Base-by-base conservation (phyloP, 1,140 invertebrate species). In the Glossosoma conforme region DNA sequence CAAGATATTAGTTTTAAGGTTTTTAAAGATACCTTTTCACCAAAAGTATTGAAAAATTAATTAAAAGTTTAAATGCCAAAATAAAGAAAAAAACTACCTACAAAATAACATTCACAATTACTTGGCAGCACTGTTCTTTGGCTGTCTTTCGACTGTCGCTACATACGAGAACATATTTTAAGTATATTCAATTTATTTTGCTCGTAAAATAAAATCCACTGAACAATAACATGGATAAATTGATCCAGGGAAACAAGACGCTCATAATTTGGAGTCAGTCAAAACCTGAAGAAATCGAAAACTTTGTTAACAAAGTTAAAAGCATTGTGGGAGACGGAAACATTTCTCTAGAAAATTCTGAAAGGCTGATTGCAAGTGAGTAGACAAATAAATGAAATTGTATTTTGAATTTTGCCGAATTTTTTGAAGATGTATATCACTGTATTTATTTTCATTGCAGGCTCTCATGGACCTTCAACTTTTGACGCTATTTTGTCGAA, bases 401-500 rank as follows among this genome's bases (percentile, higher is more conserved):
- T 36, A 2, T 9, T 4, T 21, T 21, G 11, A 18, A 9, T 28
- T 28, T n/a, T n/a, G n/a, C 6, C n/a, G 25, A 6, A n/a, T 6
- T 28, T 28, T 28, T 8, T 28, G 5, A 19, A 28, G 25, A 14
- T 14, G 3, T 44, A 28, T 13, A 8, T 25, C 30, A 17, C 2
- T 1, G 3, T 13, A 24, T 22, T 52, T 11, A 37, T 38, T 52
- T 21, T 50, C 24, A 4, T 69, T 66, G 54, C 55, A 82, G 80
- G 65, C 22, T 74, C 76, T 43, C 67, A 75, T 49, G 59, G 65
- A 13, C 65, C 68, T 24, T 81, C 81, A 17, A 74, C 73, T 3
- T 77, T 81, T 55, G 77, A 84, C 60, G 60, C 76, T 1, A 70
- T 84, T 59, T 52, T 84, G 14, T 78, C 77, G 5, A 77, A 80